Evolutionary conservation across 37 sponge, comb jelly and placozoan species (phyloP).

Genomic region (Axinella damicornis): DNA sequence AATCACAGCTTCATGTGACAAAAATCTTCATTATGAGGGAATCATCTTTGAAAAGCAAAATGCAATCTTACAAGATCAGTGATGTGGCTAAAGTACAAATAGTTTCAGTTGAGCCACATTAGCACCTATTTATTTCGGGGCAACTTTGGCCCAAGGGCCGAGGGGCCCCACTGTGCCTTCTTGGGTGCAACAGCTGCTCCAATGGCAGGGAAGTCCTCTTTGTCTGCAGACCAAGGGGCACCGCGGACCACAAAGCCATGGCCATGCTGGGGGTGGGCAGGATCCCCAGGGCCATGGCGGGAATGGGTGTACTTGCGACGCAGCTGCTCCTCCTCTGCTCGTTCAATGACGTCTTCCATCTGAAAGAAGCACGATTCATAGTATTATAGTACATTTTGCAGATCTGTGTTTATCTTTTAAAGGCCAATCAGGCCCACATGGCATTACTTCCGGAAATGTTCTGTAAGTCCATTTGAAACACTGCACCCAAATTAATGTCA

Average conservation of each 20-base stretch:
- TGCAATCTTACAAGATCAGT: too few relatives aligned
- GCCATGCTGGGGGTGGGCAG: not conserved
- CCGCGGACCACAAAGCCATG: constrained; percentile 74
- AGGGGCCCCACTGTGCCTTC: constrained; percentile 47
- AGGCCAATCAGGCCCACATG: too few relatives aligned
- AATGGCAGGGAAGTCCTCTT: constrained; percentile 75
- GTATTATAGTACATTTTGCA: too few relatives aligned
- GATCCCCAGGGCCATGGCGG: not conserved
- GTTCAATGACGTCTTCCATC: constrained; percentile 83
- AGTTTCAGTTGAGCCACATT: too few relatives aligned
- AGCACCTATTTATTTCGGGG: not conserved
- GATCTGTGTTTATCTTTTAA: too few relatives aligned
- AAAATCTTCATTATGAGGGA: too few relatives aligned
- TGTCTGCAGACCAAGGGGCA: constrained; percentile 75
- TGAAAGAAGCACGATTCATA: not conserved
- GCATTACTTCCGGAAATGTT: too few relatives aligned
- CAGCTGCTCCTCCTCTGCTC: constrained; percentile 71
- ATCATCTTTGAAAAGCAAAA: too few relatives aligned
- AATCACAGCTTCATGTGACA: too few relatives aligned
- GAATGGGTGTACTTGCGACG: constrained; percentile 56
- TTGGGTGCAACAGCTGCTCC: constrained; percentile 13
- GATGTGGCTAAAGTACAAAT: too few relatives aligned
- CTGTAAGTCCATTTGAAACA: too few relatives aligned
- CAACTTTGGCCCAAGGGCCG: constrained; percentile 61
- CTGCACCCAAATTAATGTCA: too few relatives aligned